phyloP scores from a whole-genome alignment of 1,140 invertebrate genomes.

The Centruroides vittatus region DNA sequence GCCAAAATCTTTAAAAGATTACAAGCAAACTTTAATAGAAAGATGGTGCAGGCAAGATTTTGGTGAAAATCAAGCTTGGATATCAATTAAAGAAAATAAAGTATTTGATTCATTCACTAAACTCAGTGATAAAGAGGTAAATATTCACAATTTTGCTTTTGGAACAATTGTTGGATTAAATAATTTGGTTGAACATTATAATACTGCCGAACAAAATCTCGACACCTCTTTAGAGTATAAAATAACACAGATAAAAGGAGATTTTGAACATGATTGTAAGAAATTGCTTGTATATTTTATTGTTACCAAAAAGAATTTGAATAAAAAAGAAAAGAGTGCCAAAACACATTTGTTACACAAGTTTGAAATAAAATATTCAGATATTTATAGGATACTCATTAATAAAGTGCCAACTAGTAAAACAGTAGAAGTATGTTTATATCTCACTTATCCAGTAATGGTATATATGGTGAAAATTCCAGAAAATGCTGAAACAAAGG shows the following conservation, averaged over 20 bases:
- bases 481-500: neutral
- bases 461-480: neutral
- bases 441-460: neutral
- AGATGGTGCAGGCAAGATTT: too few relatives aligned
- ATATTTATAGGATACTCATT: neutral
- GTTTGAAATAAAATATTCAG: neutral
- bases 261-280: slow-evolving; percentile 7
- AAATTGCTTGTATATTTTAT: slow-evolving; percentile 6
- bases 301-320: slow-evolving; percentile 1
- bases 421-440: too few relatives aligned
- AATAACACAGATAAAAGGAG: slow-evolving; percentile 5
- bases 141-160: slow-evolving; percentile 3
- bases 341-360: slow-evolving; percentile 1
- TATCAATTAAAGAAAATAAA: too few relatives aligned
- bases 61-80: too few relatives aligned
- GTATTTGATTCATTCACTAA: too few relatives aligned
- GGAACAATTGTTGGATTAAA: slow-evolving; percentile 6
- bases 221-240: neutral
- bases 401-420: neutral
- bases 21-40: too few relatives aligned
- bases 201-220: neutral
- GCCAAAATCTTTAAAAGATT: too few relatives aligned
- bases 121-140: neutral
- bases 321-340: slow-evolving; percentile 1
- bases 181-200: slow-evolving; percentile 5